Evolutionary conservation across 64 coral and sea anemone species (phyloP).

Genomic region (Pocillopora verrucosa): DNA sequence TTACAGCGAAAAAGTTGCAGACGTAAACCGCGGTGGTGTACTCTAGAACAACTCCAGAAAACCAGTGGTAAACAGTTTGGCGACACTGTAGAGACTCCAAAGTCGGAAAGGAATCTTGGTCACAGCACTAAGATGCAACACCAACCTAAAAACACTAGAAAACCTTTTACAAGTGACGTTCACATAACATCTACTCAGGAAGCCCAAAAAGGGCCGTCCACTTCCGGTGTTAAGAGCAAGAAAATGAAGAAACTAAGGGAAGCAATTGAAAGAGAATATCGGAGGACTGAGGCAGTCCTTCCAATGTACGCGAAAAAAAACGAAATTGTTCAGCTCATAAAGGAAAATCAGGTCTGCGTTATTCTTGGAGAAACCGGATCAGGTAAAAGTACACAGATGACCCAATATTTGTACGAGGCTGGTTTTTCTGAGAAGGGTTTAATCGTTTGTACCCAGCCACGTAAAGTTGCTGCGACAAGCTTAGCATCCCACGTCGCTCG

Average conservation of each 20-base stretch:
- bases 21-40: too few relatives aligned
- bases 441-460: constrained; percentile 86
- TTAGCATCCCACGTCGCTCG: constrained; percentile 59
- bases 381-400: constrained; percentile 85
- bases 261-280: constrained; percentile 65
- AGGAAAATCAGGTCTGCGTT: constrained; percentile 70
- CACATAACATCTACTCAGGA: background rate
- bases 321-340: constrained; percentile 58
- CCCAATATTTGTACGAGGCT: constrained; percentile 79
- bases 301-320: constrained; percentile 80
- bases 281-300: constrained; percentile 47
- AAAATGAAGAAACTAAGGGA: constrained; percentile 11
- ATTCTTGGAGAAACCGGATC: constrained; percentile 90
- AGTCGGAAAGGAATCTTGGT: constrained; percentile 51
- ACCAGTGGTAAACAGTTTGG: too few relatives aligned
- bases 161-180: too few relatives aligned
- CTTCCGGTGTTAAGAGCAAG: constrained; percentile 29
- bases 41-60: too few relatives aligned
- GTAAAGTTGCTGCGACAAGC: constrained; percentile 84
- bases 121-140: constrained; percentile 45
- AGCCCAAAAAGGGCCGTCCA: background rate
- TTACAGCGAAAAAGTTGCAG: too few relatives aligned
- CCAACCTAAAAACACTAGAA: too few relatives aligned
- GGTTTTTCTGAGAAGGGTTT: constrained; percentile 52
- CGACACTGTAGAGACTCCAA: too few relatives aligned